Percentiles rank a stretch among this genome's conserved stretches.
Conservation (phyloP, 2,888 invertebrate genomes). For the Syritta pipiens region DNA sequence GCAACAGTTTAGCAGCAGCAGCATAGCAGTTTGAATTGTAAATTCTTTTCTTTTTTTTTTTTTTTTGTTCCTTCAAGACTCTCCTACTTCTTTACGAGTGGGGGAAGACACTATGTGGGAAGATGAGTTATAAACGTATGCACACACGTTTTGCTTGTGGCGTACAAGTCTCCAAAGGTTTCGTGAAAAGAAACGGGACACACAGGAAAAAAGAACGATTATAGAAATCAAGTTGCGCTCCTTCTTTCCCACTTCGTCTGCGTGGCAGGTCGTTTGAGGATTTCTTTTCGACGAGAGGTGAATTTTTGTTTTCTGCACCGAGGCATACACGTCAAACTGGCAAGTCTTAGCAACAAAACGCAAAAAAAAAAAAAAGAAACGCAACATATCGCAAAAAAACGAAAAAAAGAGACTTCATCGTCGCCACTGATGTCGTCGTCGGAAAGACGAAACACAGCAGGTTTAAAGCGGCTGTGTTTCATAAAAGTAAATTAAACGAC, state of each 20-base stretch:
- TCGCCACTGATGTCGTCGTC: constrained; percentile 22
- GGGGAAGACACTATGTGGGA: constrained; percentile 33
- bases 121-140: constrained; percentile 41
- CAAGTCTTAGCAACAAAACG: constrained; percentile 1
- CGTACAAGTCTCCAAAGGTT: constrained; percentile 31
- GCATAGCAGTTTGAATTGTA: constrained; percentile 41
- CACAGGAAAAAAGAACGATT: constrained; percentile 1
- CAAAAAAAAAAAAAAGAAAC: constrained; percentile 20
- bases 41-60: constrained; percentile 41
- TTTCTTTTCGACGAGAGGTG: constrained; percentile 14
- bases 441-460: constrained; percentile 52
- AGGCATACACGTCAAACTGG: constrained; percentile 30
- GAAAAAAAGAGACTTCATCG: constrained; percentile 10
- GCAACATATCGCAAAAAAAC: constrained; percentile 10
- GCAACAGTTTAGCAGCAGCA: constrained; percentile 38
- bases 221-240: constrained; percentile 28
- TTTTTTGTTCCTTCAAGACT: not conserved
- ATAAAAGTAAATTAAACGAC: constrained; percentile 25
- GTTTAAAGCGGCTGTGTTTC: constrained; percentile 38
- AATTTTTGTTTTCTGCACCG: not conserved
- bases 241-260: no score
- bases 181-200: constrained; percentile 1
- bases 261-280: constrained; percentile 41
- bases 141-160: constrained; percentile 12
- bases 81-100: no score